Conservation (phyloP, 1,140 invertebrate genomes). For the Panulirus ornatus region DNA sequence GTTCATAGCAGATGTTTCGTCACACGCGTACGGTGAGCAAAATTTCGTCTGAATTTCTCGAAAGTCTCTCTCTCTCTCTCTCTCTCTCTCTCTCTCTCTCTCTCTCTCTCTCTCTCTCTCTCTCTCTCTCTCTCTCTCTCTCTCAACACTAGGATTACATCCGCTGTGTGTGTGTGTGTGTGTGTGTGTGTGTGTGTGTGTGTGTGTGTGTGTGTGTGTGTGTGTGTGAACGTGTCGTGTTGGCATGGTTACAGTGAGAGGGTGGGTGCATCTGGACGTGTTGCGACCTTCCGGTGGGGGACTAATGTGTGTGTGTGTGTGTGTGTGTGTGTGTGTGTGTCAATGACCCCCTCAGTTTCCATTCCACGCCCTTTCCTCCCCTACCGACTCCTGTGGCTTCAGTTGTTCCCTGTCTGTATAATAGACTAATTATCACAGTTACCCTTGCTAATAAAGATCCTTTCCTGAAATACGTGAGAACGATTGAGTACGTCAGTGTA, state of each 20-base stretch:
- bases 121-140: background rate
- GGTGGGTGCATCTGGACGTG: no score
- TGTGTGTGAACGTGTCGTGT: no score
- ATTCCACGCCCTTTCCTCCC: background rate
- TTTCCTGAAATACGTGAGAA: no score
- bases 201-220: background rate
- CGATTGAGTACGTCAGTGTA: no score
- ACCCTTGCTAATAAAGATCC: no score
- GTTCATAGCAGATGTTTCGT: no score
- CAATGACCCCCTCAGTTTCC: background rate
- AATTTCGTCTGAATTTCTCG: background rate
- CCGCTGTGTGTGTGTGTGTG: background rate
- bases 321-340: conserved; percentile 7
- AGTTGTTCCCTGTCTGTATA: background rate
- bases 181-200: conserved; percentile 13
- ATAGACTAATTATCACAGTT: background rate
- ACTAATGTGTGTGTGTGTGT: conserved; percentile 7
- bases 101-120: background rate
- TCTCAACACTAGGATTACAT: background rate
- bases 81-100: conserved; percentile 18
- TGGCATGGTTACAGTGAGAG: no score
- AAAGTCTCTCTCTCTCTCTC: conserved; percentile 22
- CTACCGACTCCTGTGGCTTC: background rate
- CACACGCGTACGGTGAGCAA: background rate
- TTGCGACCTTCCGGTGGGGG: no score